phyloP scores from a whole-genome alignment of 1,140 invertebrate genomes.

The Bombus balteatus region DNA sequence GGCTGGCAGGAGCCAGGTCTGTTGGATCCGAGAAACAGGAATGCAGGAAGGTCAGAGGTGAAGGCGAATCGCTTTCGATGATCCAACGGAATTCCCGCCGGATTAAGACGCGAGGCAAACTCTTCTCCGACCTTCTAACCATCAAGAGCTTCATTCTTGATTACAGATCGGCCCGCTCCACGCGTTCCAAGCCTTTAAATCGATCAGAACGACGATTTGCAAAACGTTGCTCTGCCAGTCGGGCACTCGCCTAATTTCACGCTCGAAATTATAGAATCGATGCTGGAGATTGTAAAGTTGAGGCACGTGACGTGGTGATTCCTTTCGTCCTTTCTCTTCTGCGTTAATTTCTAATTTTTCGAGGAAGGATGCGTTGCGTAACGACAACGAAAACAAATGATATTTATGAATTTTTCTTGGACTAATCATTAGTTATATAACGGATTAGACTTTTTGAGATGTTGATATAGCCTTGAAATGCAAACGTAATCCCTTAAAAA shows the following conservation, averaged over 20 bases:
- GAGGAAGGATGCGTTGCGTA: too few species aligned
- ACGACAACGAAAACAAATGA: too few species aligned
- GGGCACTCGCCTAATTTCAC: background rate
- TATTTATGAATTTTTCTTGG: too few species aligned
- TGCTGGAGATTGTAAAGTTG: too few species aligned
- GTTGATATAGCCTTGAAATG: too few species aligned
- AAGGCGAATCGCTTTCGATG: slow-evolving; percentile 49
- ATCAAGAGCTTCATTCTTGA: background rate
- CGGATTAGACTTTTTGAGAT: too few species aligned
- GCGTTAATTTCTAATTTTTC: too few species aligned
- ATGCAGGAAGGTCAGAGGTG: slow-evolving; percentile 47
- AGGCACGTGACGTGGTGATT: too few species aligned
- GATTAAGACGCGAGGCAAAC: slow-evolving; percentile 31
- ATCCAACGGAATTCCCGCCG: slow-evolving; percentile 20
- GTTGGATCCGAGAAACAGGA: slow-evolving; percentile 34
- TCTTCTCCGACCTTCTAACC: background rate
- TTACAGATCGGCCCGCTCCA: background rate
- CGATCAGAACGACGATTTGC: background rate
- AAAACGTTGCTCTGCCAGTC: too few species aligned
- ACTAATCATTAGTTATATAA: too few species aligned
- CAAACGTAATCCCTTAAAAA: too few species aligned
- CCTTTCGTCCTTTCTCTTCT: too few species aligned
- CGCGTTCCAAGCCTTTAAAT: background rate
- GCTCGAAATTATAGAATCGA: background rate
- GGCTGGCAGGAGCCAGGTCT: background rate